phyloP scores from a whole-genome alignment of 2,113 vertebrate genomes.

The Rutilus rutilus region DNA sequence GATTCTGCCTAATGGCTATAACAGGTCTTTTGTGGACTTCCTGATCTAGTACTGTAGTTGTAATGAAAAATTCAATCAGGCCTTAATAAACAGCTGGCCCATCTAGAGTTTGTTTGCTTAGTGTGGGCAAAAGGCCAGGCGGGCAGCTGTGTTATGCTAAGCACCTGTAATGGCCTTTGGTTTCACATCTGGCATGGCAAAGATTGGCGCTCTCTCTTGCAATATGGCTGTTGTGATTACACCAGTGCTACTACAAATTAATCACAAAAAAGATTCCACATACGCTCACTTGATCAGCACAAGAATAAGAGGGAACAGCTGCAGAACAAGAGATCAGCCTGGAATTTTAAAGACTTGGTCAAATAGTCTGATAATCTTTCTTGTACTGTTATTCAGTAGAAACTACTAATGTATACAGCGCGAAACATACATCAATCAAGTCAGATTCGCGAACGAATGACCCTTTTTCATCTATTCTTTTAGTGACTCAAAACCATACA shows the following conservation, averaged over 20 bases:
- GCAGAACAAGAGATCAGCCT: not conserved
- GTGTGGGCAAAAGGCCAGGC: not conserved
- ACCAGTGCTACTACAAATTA: conserved; percentile 31
- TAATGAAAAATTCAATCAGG: conserved; percentile 38
- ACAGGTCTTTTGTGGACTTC: conserved; percentile 5
- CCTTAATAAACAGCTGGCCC: conserved; percentile 6
- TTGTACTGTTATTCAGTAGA: not conserved
- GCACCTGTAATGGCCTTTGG: conserved; percentile 14
- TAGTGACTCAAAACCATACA: too few species aligned
- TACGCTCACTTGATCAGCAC: conserved; percentile 40
- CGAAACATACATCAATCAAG: not conserved
- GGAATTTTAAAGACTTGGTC: conserved; percentile 40
- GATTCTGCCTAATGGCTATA: conserved; percentile 6
- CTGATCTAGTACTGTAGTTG: conserved; percentile 3
- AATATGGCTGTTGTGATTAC: conserved; percentile 42
- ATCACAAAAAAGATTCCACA: conserved; percentile 45
- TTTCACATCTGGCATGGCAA: not conserved
- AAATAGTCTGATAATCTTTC: not conserved
- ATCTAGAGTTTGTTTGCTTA: conserved; percentile 10
- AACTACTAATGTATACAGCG: not conserved
- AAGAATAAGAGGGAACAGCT: conserved; percentile 44
- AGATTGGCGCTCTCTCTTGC: conserved; percentile 24
- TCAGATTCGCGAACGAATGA: too few species aligned
- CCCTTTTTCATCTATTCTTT: too few species aligned
- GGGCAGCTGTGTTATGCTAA: conserved; percentile 2